Evolutionary conservation across 2,888 invertebrate genomes (phyloP), one percentile per base, ranked within the genome.

Genomic region (Ophion costatus): DNA sequence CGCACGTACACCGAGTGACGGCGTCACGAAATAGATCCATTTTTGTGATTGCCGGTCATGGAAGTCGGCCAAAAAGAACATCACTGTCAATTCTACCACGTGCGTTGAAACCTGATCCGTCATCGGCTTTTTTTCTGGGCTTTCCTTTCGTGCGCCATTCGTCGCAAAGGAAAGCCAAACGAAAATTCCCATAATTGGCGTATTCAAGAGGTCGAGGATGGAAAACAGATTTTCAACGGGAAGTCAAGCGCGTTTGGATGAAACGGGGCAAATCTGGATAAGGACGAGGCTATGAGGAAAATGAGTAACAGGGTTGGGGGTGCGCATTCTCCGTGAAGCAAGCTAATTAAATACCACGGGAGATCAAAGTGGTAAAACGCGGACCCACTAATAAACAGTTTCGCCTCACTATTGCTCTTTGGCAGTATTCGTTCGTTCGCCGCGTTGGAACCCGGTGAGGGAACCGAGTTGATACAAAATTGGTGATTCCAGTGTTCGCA

Each of bases 261-360:
- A 24, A 83, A 77, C n/a, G 70, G 29, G 74, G 59, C 64, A 76
- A 63, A 70, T 22, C 7, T 29, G 57, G 70, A 79, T 56, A 75
- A 59, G 63, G 56, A 75, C 17, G 29, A 22, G 76, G 11, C 33
- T 67, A 29, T 56, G 42, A 63, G 80, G 24, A 63, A 76, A 69
- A 79, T 22, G 29, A 45, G n/a, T 22, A 67, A 45, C 56, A 45
- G 22, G 77, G 56, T 51, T 61, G 71, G 59, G 80, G 57, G 73
- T 57, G 80, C 33, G 87, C 59, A 75, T 80, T 22, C 64, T 63
- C 61, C 77, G 84, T 78, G 78, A 85, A 87, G 81, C 86, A 86
- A 88, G 84, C 85, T 88, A 88, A 88, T 88, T 87, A 84, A 86
- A 88, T 86, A 83, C 82, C 78, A 78, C 75, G 61, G 75, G 66